Conservation (phyloP, 2,888 invertebrate species). For the Galerucella calmariensis region DNA sequence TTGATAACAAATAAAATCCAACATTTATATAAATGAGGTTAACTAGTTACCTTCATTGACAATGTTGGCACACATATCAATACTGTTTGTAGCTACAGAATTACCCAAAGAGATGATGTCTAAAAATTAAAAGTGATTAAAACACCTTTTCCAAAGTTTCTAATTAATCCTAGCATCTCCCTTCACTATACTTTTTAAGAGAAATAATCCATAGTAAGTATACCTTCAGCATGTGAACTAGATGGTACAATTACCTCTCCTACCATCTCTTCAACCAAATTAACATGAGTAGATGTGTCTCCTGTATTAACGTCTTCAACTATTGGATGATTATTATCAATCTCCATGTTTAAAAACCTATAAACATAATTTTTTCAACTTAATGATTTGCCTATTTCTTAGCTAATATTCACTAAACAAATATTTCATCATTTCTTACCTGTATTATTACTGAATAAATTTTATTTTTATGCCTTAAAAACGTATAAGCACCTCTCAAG, state of each 20-base stretch:
- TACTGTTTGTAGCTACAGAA: not conserved
- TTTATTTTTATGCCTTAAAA: no score
- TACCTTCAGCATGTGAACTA: slow-evolving; percentile 12
- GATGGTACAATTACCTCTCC: slow-evolving; percentile 6
- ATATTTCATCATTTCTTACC: not conserved
- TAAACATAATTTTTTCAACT: not conserved
- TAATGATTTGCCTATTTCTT: not conserved
- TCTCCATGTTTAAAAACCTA: not conserved
- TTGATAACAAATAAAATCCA: not conserved
- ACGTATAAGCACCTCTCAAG: no score
- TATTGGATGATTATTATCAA: not conserved
- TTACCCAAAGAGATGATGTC: not conserved
- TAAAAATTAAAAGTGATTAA: not conserved
- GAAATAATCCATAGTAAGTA: not conserved
- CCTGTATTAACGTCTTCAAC: not conserved
- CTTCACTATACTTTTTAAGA: not conserved
- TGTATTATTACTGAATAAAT: not conserved
- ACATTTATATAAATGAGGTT: not conserved
- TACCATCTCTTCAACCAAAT: slow-evolving; percentile 15
- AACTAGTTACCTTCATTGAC: not conserved
- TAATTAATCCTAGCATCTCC: no score
- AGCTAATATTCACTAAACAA: not conserved
- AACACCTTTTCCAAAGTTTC: not conserved
- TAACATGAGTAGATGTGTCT: not conserved
- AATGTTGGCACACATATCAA: not conserved